Base-by-base conservation (phyloP, 2,113 vertebrate genomes). In the Barbus barbus region DNA sequence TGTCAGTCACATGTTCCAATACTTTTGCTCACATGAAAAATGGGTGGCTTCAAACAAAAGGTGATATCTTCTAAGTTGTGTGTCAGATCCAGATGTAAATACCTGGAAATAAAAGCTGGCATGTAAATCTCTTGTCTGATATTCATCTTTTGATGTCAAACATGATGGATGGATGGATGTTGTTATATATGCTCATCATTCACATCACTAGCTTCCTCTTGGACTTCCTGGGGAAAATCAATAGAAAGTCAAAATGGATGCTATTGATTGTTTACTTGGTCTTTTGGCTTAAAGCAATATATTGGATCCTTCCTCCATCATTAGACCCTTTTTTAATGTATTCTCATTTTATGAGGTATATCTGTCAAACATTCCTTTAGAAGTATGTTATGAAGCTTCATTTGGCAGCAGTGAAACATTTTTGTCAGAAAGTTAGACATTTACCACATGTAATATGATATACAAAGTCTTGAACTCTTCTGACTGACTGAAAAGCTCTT, bases 201-300 rank as follows among this genome's bases (percentile, higher is more conserved):
- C 13, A 65, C 24, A 65, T 65, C 0, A 26, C 4, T 67, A 33
- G 14, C 26, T 33, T 33, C 28, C 14, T 31, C 14, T 33, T 20
- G 18, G 12, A 83, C 67, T 56, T n/a, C n/a, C n/a, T n/a, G n/a
- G n/a, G n/a, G n/a, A n/a, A 85, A 53, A 76, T 89, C 82, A 89
- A 76, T n/a, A n/a, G n/a, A n/a, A 22, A 56, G 31, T 33, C 67
- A 20, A 77, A 86, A 67, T 71, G 74, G 81, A 87, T 86, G 28
- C 0, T 67, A 89, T 85, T 88, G 90, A 92, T 87, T 87, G 38
- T 86, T 48, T 9, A 31, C 41, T 9, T 60, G 69, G 14, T 22
- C 48, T 18, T 71, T n/a, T 5, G 38, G 53, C 69, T 41, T 38
- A n/a, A 38, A 22, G n/a, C n/a, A n/a, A n/a, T n/a, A n/a, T n/a